These are phyloP conservation scores for Dendrophyllia cribrosa DNA, from an alignment of 64 coral and sea anemone species.

Conservation along the genomic window DNA sequence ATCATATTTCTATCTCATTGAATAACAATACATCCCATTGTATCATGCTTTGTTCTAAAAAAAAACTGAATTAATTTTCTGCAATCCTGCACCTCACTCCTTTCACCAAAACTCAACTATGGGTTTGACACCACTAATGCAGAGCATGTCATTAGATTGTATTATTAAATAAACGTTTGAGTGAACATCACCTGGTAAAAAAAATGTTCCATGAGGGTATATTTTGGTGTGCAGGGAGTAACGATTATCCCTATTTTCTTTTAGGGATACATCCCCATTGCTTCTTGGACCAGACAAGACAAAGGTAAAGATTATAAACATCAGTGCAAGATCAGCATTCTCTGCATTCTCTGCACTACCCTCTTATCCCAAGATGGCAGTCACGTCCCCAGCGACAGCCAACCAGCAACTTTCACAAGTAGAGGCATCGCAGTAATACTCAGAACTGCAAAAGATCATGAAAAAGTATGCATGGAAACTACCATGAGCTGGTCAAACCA, in stretches of 20 bases:
- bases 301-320: conserved; percentile 59
- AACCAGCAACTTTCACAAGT: conserved; percentile 9
- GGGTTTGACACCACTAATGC: too few species aligned
- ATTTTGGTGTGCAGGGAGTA: background rate
- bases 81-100: too few species aligned
- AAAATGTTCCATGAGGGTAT: too few species aligned
- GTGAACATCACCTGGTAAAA: too few species aligned
- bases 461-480: background rate
- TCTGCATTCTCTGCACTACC: conserved; percentile 62
- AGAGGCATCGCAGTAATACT: conserved; percentile 47
- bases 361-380: conserved; percentile 56
- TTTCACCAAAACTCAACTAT: too few species aligned
- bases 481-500: background rate
- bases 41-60: too few species aligned
- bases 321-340: conserved; percentile 34
- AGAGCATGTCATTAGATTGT: too few species aligned
- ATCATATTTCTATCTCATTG: too few species aligned
- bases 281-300: conserved; percentile 66
- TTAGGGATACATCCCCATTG: background rate
- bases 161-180: too few species aligned
- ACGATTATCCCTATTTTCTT: background rate
- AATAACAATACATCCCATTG: too few species aligned
- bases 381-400: conserved; percentile 26
- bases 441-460: background rate
- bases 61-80: too few species aligned